Conservation (phyloP, 2,888 invertebrate genomes). For the Andrena camellia region DNA sequence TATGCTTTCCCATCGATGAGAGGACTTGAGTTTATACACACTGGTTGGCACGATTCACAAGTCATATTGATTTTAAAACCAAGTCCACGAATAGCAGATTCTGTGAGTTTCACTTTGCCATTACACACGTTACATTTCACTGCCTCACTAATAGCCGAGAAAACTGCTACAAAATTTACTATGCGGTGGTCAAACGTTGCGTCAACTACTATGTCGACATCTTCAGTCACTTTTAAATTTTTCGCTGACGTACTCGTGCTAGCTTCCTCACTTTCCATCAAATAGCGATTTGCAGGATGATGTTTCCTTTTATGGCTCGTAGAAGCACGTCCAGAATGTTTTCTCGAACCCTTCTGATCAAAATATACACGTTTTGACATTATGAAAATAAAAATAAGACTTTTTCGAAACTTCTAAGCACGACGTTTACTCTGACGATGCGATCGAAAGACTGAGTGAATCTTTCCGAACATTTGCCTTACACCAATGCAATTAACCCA, state of each 20-base stretch:
- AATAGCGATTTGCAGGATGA: slow-evolving; percentile 12
- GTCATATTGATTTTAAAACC: slow-evolving; percentile 19
- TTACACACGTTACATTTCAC: slow-evolving; percentile 15
- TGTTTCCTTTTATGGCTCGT: background rate
- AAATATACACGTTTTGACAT: slow-evolving; percentile 1
- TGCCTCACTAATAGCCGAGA: slow-evolving; percentile 7
- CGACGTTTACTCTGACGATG: background rate
- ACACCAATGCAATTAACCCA: background rate
- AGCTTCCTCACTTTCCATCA: slow-evolving; percentile 13
- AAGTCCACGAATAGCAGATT: slow-evolving; percentile 8
- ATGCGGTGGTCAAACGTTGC: slow-evolving; percentile 22
- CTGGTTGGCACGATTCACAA: background rate
- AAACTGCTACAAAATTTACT: slow-evolving; percentile 17
- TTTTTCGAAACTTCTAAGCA: background rate
- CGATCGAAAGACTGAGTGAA: background rate
- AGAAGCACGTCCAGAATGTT: slow-evolving; percentile 12
- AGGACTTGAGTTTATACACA: slow-evolving; percentile 9
- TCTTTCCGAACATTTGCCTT: slow-evolving; percentile 3
- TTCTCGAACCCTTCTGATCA: background rate
- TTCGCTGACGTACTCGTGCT: slow-evolving; percentile 53
- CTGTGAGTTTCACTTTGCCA: background rate
- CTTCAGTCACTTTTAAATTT: slow-evolving; percentile 44
- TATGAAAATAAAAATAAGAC: background rate
- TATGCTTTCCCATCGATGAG: slow-evolving; percentile 15
- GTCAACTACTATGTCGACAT: background rate